These are phyloP conservation scores for Anabacerthia variegaticeps DNA, from an alignment of 2,797 vertebrate genomes.

Conservation along the genomic window DNA sequence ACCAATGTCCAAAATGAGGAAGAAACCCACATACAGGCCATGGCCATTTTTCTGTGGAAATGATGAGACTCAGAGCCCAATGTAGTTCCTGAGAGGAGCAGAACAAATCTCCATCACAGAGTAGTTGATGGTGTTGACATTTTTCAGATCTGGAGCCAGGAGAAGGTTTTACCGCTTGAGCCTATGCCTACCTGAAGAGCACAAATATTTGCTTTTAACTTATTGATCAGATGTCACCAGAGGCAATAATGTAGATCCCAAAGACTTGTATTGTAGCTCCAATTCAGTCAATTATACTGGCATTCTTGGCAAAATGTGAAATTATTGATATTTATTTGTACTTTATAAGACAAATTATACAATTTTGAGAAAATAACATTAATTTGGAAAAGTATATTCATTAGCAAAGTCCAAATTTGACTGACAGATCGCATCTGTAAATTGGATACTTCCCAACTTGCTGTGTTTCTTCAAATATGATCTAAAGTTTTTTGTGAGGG, in stretches of 20 bases:
- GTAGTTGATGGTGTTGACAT: fast-evolving
- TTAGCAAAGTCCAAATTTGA: background rate
- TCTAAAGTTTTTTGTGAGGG: background rate
- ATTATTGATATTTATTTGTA: background rate
- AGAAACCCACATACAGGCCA: background rate
- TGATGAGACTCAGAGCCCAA: background rate
- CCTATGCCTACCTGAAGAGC: background rate
- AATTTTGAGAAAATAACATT: background rate
- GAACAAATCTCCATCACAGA: background rate
- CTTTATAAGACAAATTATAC: background rate
- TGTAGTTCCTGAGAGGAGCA: background rate
- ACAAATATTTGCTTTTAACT: background rate
- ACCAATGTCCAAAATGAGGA: background rate
- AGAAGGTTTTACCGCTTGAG: background rate
- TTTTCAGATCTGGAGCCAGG: background rate
- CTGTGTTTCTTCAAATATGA: background rate
- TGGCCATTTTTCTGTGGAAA: background rate
- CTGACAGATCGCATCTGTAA: background rate
- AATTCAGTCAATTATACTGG: background rate
- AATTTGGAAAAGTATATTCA: background rate
- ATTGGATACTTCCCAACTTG: background rate
- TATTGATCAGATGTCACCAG: background rate
- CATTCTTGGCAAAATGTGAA: background rate
- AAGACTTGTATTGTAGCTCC: background rate
- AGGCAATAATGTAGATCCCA: background rate